Evolutionary conservation across 2,888 invertebrate species (phyloP).

Genomic region (Dasysyrphus albostriatus): DNA sequence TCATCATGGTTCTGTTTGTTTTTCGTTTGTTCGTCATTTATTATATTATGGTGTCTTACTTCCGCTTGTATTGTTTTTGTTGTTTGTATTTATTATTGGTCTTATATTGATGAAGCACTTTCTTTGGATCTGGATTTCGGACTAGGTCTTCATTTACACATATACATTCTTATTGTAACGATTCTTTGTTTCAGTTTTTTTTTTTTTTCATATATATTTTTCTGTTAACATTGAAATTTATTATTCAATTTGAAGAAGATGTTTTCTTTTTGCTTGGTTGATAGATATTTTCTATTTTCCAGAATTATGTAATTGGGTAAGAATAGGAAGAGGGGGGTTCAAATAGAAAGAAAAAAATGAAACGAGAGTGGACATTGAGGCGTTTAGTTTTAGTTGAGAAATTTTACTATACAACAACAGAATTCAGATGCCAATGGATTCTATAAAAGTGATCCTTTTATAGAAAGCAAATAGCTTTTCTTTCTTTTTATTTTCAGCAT

Average conservation of each 20-base stretch:
- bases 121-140: not conserved
- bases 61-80: constrained; percentile 74
- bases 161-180: not conserved
- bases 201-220: constrained; percentile 48
- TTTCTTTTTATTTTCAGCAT: not conserved
- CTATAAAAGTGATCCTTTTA: not conserved
- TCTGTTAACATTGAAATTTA: constrained; percentile 68
- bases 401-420: not conserved
- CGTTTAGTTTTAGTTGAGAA: constrained; percentile 1
- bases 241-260: constrained; percentile 58
- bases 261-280: constrained; percentile 15
- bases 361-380: not conserved
- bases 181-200: constrained; percentile 37
- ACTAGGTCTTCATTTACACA: not conserved
- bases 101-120: constrained; percentile 58
- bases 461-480: not conserved
- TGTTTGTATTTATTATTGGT: constrained; percentile 42
- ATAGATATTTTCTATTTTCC: constrained; percentile 23
- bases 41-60: constrained; percentile 62
- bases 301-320: constrained; percentile 9
- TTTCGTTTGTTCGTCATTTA: constrained; percentile 48
- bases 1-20: constrained; percentile 18
- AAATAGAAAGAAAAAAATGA: not conserved
- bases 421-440: not conserved
- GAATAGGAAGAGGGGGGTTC: not conserved